Percentiles rank a stretch among this genome's conserved stretches.
phyloP scores from a whole-genome alignment of 92 coral and sea anemone genomes.

The Palythoa grandiflora region DNA sequence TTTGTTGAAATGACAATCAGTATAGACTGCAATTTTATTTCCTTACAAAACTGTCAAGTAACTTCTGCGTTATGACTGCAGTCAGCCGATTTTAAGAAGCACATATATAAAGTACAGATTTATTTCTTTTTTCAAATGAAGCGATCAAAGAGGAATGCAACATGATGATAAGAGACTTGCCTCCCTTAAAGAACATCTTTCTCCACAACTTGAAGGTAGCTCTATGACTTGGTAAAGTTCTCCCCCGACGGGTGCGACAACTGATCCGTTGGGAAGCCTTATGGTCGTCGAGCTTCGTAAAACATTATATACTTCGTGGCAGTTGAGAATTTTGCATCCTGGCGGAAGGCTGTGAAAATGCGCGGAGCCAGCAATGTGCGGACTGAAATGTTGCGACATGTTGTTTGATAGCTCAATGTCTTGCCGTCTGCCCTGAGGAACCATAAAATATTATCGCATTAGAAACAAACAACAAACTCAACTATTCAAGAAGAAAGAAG shows the following conservation, averaged over 20 bases:
- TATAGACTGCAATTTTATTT: background rate
- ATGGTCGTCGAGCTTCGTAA: conserved; percentile 80
- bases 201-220: conserved; percentile 82
- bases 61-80: background rate
- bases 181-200: conserved; percentile 76
- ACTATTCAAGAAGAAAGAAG: background rate
- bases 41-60: background rate
- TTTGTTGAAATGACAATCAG: background rate
- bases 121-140: background rate
- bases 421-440: background rate
- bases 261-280: conserved; percentile 84
- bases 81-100: background rate
- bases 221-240: conserved; percentile 92
- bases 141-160: background rate
- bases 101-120: background rate
- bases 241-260: conserved; percentile 87
- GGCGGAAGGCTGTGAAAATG: conserved; percentile 83
- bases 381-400: conserved; percentile 23
- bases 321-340: conserved; percentile 83
- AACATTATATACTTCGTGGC: conserved; percentile 81
- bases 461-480: background rate
- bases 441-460: background rate
- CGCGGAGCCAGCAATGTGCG: conserved; percentile 37
- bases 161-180: conserved; percentile 37
- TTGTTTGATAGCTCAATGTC: background rate